These are phyloP conservation scores for Saccopteryx leptura DNA, from an alignment of 2,113 vertebrate genomes.

Conservation along the genomic window DNA sequence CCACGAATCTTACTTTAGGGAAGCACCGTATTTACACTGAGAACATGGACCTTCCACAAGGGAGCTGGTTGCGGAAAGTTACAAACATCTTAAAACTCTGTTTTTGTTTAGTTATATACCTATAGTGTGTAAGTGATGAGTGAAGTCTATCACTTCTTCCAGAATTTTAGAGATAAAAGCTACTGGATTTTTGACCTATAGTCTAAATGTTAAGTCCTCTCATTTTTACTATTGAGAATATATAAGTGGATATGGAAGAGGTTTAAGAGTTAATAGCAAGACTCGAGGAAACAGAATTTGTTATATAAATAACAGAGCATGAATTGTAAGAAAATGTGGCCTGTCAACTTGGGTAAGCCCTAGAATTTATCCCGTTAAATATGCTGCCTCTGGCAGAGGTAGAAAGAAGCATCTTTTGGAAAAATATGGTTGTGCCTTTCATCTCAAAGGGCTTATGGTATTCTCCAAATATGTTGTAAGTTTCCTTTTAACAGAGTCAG, in stretches of 20 bases:
- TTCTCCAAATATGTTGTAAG: not conserved
- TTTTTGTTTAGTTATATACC: not conserved
- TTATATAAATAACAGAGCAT: slow-evolving; percentile 28
- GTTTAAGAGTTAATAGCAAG: not conserved
- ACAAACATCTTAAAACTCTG: not conserved
- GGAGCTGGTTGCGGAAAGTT: not conserved
- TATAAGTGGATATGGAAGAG: not conserved
- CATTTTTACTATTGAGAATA: not conserved
- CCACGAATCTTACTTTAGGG: not conserved
- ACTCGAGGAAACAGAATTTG: not conserved
- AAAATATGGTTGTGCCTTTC: slow-evolving; percentile 24
- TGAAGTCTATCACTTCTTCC: not conserved
- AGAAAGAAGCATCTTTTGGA: slow-evolving; percentile 44
- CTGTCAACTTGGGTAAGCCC: slow-evolving; percentile 11
- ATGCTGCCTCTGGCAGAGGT: not conserved
- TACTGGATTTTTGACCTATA: not conserved
- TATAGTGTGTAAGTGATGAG: not conserved
- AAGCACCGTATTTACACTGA: not conserved
- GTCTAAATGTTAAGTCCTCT: not conserved
- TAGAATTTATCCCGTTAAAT: slow-evolving; percentile 31
- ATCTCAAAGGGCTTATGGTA: not conserved
- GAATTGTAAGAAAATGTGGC: slow-evolving; percentile 20
- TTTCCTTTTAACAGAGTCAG: not conserved
- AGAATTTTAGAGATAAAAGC: slow-evolving; percentile 9
- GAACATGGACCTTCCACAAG: not conserved